phyloP scores from a whole-genome alignment of 2,797 vertebrate genomes.

The Lithobates sylvaticus region DNA sequence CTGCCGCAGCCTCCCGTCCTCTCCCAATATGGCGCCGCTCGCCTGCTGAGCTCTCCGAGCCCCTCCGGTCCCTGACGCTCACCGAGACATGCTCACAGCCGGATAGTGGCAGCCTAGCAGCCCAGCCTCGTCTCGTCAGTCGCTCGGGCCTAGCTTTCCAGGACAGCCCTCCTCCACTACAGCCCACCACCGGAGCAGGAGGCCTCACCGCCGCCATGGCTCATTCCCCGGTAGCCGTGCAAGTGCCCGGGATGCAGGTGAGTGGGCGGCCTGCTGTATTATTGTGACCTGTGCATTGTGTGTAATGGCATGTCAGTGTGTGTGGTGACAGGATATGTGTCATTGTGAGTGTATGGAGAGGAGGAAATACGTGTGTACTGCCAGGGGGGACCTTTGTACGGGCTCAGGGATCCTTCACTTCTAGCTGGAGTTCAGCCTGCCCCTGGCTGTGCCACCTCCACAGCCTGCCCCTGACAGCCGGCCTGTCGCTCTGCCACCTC shows the following conservation, averaged over 20 bases:
- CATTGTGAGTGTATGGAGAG: neutral
- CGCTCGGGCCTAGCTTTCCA: slow-evolving; percentile 59
- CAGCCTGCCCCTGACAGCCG: no score
- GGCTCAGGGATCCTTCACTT: no score
- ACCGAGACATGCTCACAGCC: slow-evolving; percentile 53
- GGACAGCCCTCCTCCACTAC: neutral
- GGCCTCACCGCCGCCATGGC: slow-evolving; percentile 74
- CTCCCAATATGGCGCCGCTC: slow-evolving; percentile 61
- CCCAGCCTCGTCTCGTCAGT: slow-evolving; percentile 47
- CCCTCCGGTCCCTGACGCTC: neutral
- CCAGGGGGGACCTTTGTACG: no score
- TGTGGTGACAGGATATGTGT: neutral
- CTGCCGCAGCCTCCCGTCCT: slow-evolving; percentile 57
- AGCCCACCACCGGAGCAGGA: slow-evolving; percentile 54
- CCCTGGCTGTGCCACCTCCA: no score
- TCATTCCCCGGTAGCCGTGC: slow-evolving; percentile 80
- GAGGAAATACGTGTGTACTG: slow-evolving; percentile 7
- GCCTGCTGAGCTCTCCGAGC: slow-evolving; percentile 47
- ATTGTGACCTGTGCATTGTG: neutral
- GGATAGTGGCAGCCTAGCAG: slow-evolving; percentile 27
- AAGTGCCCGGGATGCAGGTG: slow-evolving; percentile 84
- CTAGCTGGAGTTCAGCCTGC: no score
- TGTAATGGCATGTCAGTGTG: neutral
- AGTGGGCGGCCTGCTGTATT: slow-evolving; percentile 59
- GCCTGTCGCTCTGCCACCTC: no score